A percentile compares a stretch with the other conserved stretches of the same genome.
Evolutionary conservation across 2,797 vertebrate species (phyloP).

Genomic region (Bovichtus variegatus): DNA sequence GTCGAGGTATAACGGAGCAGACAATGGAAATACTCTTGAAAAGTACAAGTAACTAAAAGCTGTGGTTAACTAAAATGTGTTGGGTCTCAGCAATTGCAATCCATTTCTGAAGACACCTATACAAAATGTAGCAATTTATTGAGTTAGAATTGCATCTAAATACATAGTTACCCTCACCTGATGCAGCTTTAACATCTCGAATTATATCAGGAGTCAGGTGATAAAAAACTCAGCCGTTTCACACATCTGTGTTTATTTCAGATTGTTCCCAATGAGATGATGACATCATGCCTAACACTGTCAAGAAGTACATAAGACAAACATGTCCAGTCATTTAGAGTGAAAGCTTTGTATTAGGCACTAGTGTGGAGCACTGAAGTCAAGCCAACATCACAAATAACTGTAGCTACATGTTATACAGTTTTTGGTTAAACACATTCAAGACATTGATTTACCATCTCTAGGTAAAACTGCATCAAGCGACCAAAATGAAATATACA

Average conservation of each 20-base stretch:
- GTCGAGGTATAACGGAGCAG: too few relatives aligned
- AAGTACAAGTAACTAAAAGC: too few relatives aligned
- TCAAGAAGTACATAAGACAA: conserved; percentile 6
- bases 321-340: conserved; percentile 6
- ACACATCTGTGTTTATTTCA: conserved; percentile 33
- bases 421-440: neutral
- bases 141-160: neutral
- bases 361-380: conserved; percentile 8
- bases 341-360: conserved; percentile 23
- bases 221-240: neutral
- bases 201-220: neutral
- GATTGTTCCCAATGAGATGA: neutral
- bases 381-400: neutral
- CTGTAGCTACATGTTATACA: neutral
- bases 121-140: neutral
- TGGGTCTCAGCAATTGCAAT: too few relatives aligned
- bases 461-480: conserved; percentile 6
- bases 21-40: too few relatives aligned
- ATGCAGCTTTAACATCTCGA: neutral
- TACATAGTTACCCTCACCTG: neutral
- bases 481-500: conserved; percentile 10
- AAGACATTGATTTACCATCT: neutral
- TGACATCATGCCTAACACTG: neutral
- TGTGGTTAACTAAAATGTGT: too few relatives aligned
- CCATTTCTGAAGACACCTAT: too few relatives aligned